Conservation (phyloP, 2,797 vertebrate genomes). For the Sparidentex hasta region DNA sequence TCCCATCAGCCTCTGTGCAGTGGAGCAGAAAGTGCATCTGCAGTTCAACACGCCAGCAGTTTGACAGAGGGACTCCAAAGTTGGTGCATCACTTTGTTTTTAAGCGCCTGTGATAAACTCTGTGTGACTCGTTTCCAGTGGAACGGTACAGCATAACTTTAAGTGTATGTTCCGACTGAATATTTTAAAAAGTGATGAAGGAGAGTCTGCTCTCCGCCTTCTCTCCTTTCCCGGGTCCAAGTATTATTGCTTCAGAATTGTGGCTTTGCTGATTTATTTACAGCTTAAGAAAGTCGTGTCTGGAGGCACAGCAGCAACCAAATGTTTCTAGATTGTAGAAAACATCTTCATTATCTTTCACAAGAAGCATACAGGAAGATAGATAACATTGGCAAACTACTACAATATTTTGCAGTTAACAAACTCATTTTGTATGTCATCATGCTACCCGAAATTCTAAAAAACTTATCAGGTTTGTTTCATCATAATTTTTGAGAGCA, state of each 20-base stretch:
- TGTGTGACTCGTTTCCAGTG: constrained; percentile 5
- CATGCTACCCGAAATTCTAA: too few relatives aligned
- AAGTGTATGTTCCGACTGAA: constrained; percentile 12
- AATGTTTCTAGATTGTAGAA: neutral
- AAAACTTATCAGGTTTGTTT: too few relatives aligned
- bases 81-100: neutral
- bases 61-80: constrained; percentile 7
- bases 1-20: neutral
- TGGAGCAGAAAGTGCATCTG: neutral
- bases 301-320: neutral
- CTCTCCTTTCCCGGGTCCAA: neutral
- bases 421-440: too few relatives aligned
- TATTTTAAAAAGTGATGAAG: constrained; percentile 27
- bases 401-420: too few relatives aligned
- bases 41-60: constrained; percentile 1
- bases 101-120: constrained; percentile 2
- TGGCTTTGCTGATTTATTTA: neutral
- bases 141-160: constrained; percentile 15
- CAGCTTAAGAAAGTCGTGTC: neutral
- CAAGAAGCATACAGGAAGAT: too few relatives aligned
- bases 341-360: too few relatives aligned
- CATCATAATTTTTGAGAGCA: too few relatives aligned
- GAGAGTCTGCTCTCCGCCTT: too few relatives aligned
- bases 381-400: too few relatives aligned
- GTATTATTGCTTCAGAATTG: constrained; percentile 4